Evolutionary conservation across 2,113 vertebrate genomes (phyloP), one percentile per base, ranked within the genome.

Genomic region (Colistium nudipinnis): DNA sequence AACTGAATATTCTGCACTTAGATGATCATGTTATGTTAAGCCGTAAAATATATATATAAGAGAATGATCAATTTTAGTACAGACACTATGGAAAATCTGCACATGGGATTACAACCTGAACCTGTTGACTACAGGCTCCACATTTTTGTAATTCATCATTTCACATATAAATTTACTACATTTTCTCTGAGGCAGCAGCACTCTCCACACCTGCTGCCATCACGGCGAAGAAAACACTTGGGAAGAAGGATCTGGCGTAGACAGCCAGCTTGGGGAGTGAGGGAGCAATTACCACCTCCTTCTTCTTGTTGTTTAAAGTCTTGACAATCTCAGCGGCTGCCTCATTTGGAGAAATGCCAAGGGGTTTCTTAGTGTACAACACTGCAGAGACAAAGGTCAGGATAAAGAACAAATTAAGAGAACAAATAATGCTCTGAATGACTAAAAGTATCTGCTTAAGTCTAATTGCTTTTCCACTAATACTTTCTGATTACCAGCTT

Each of bases 211-310:
- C 96, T 0, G 95, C 94, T 14, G 95, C 95, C 87, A 96, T 93
- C 59, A 99, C 93, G 0, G 96, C 92, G 19, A 98, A 99, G 80
- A 98, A 97, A 0, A 97, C 53, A 56, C 95, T 94, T 0, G 97
- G 97, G 72, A 95, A 94, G 80, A 98, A 93, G 44, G 95, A 93
- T 7, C 96, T 86, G 55, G 94, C 3, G 17, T 95, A 96, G 63
- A 99, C 52, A 0, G 96, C 97, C 6, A 88, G 92, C 71, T 93
- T 96, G 49, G 96, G 95, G 36, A 98, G 84, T 1, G 94, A 94
- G 16, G 95, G 95, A 41, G 94, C 96, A 70, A 98, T 92, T 0
- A 96, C 89, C 6, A 98, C 95, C 74, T 99, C 97, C 13, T 94
- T 96, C 75, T 92, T 96, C 89, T 82, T 96, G 65, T 93, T 93